Base-by-base conservation (phyloP, 2,113 vertebrate species). In the Ariopsis seemanni region DNA sequence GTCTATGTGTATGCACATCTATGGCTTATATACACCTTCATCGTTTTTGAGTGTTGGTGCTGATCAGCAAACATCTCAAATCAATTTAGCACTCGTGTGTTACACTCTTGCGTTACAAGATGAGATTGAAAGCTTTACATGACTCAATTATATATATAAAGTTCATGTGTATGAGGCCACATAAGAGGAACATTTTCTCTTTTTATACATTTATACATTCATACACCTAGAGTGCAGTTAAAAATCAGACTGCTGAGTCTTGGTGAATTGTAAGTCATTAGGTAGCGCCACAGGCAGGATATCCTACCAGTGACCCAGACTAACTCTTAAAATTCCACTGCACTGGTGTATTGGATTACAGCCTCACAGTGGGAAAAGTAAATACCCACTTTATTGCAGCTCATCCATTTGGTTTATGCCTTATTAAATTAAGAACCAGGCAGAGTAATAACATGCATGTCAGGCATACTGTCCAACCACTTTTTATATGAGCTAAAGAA, bases 391-490 rank as follows among this genome's bases (percentile, higher is more conserved):
- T 94, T 91, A 93, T 91, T 94, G 89, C 90, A 91, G 89, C 91
- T 93, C 89, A 92, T 94, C 91, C 90, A 92, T 94, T 94, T 92
- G 91, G 89, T 93, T 93, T 90, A 92, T 92, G 86, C 88, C 90
- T 92, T 92, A 93, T 94, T 92, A 93, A 91, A 93, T 93, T 91
- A 92, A 92, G 86, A 89, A 90, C 86, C 89, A 92, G 81, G 78
- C 82, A 87, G 87, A 89, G 80, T 87, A 93, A 92, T 90, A 93
- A 90, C 85, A 87, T 82, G 87, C 89, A 91, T 88, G 85, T 91
- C 91, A 90, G 87, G 88, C 85, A 90, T 87, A 86, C 69, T 62
- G 34, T 87, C 77, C 83, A 82, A 77, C 74, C 74, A 81, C 34
- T 25, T 90, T 91, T 71, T 79, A 87, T 89, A 86, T 87, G 81